A percentile compares a stretch with the other conserved stretches of the same genome.
phyloP scores from a whole-genome alignment of 2,797 vertebrate genomes.

The Epinephelus awoara region DNA sequence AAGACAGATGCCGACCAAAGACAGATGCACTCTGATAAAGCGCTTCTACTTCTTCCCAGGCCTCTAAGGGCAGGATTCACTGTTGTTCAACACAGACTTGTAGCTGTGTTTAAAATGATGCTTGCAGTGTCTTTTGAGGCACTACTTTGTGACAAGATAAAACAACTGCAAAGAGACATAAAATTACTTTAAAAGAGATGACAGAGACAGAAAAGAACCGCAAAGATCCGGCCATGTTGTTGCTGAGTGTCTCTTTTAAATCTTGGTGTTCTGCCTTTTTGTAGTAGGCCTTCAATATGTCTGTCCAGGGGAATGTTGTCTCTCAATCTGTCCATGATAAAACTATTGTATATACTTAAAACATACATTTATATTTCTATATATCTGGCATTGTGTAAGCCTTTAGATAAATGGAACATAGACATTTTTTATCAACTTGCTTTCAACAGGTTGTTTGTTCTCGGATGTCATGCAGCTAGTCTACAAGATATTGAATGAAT shows the following conservation, averaged over 20 bases:
- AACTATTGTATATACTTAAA: no score
- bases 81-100: neutral
- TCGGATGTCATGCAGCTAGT: neutral
- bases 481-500: neutral
- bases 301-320: no score
- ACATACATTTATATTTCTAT: neutral
- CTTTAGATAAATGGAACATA: neutral
- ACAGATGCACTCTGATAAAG: slow-evolving; percentile 69
- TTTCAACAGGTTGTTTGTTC: neutral
- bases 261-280: no score
- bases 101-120: neutral
- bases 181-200: no score
- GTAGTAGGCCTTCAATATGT: no score
- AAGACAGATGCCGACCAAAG: slow-evolving; percentile 80
- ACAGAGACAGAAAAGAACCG: neutral
- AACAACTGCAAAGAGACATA: neutral
- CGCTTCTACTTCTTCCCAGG: slow-evolving; percentile 79
- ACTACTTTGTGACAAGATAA: neutral
- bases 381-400: neutral
- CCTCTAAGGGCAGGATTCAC: slow-evolving; percentile 1
- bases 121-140: neutral
- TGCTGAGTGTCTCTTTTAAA: no score
- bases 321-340: no score
- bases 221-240: neutral
- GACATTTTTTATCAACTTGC: neutral